These are phyloP conservation scores for Laothoe populi DNA, from an alignment of 2,888 invertebrate species.

Conservation along the genomic window DNA sequence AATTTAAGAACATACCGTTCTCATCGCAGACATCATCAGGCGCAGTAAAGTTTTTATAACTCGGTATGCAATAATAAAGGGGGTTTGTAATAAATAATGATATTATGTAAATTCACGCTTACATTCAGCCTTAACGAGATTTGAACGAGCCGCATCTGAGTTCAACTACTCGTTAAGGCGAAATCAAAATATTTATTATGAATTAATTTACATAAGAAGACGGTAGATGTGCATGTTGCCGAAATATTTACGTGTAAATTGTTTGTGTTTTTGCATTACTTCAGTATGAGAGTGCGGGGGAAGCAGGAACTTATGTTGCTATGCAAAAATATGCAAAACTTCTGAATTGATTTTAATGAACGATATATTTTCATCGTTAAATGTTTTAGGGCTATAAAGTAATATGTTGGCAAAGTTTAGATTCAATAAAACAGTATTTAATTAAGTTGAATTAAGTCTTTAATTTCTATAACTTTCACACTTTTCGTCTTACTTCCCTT, in stretches of 20 bases:
- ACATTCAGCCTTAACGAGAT: conserved; percentile 73
- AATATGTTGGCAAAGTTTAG: neutral
- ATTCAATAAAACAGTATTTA: too few species aligned
- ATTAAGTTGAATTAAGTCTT: too few species aligned
- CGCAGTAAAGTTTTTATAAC: conserved; percentile 27
- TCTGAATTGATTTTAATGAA: conserved; percentile 3
- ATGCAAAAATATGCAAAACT: conserved; percentile 11
- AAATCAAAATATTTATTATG: conserved; percentile 81
- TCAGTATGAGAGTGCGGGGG: neutral
- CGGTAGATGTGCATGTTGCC: conserved; percentile 65
- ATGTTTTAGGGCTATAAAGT: neutral
- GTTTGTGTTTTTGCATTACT: neutral
- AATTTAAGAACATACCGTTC: conserved; percentile 21
- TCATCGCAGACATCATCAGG: conserved; percentile 24
- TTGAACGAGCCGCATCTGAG: conserved; percentile 63
- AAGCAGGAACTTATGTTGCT: neutral
- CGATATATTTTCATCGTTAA: neutral
- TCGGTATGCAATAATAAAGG: conserved; percentile 55
- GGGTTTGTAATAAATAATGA: conserved; percentile 68
- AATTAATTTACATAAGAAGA: conserved; percentile 79
- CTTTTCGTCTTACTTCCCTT: too few species aligned
- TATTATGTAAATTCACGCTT: conserved; percentile 74
- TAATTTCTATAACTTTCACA: too few species aligned
- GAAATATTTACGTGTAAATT: conserved; percentile 39
- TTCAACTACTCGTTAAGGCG: conserved; percentile 75